These are phyloP conservation scores for Hypena proboscidalis DNA, from an alignment of 2,888 invertebrate species.

Conservation along the genomic window DNA sequence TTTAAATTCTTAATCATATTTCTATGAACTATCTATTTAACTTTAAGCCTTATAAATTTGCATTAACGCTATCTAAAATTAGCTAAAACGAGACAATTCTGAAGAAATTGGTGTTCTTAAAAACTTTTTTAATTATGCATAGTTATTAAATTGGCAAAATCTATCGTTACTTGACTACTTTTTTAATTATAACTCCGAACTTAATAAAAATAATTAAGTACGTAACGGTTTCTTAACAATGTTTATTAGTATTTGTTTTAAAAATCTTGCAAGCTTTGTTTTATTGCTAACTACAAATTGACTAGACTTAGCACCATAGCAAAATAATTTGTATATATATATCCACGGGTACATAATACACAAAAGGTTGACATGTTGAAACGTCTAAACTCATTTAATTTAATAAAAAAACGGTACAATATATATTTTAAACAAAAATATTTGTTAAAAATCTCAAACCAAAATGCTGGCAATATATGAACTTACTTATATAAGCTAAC, in stretches of 20 bases:
- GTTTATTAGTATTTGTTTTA: slow-evolving; percentile 5
- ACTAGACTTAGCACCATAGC: slow-evolving; percentile 64
- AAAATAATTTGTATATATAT: slow-evolving; percentile 43
- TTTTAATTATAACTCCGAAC: slow-evolving; percentile 7
- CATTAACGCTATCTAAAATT: slow-evolving; percentile 27
- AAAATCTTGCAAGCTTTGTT: slow-evolving; percentile 38
- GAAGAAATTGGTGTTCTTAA: slow-evolving; percentile 30
- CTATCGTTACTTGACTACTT: slow-evolving; percentile 7
- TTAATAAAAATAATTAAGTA: too few relatives aligned
- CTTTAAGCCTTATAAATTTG: slow-evolving; percentile 40
- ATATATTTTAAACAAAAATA: too few relatives aligned
- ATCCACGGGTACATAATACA: not conserved
- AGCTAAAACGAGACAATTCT: slow-evolving; percentile 22
- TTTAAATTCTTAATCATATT: slow-evolving; percentile 20
- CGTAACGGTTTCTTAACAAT: not conserved
- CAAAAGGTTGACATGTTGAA: not conserved
- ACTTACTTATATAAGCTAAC: too few relatives aligned
- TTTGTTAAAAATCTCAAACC: too few relatives aligned
- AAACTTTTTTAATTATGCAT: slow-evolving; percentile 20
- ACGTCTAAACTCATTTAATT: not conserved
- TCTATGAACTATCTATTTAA: slow-evolving; percentile 17
- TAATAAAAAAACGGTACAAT: not conserved
- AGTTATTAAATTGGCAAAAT: slow-evolving; percentile 23
- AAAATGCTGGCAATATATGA: too few relatives aligned
- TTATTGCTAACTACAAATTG: slow-evolving; percentile 45